These are phyloP conservation scores for Drosophila ezoana DNA, from an alignment of 2,888 invertebrate species.

Conservation along the genomic window DNA sequence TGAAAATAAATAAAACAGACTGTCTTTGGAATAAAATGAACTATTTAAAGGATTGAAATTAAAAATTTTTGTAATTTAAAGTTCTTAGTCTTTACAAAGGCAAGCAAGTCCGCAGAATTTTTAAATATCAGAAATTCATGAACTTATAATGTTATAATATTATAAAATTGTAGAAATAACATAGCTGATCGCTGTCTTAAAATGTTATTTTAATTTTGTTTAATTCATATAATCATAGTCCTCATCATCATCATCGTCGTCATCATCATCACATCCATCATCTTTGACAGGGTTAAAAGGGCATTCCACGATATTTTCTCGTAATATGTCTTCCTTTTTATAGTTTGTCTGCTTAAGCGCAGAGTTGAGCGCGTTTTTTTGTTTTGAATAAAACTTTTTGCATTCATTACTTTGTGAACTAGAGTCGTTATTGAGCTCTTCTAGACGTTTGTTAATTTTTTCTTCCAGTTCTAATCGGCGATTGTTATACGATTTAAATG, in stretches of 20 bases:
- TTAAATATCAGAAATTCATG: no score
- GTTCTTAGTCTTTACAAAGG: no score
- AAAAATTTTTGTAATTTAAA: no score
- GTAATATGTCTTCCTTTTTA: background rate
- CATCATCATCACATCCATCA: background rate
- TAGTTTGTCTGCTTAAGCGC: background rate
- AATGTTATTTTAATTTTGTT: no score
- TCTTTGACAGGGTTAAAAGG: background rate
- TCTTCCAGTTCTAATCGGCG: conserved; percentile 9
- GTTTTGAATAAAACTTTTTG: conserved; percentile 1
- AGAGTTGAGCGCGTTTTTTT: background rate
- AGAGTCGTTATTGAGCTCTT: background rate
- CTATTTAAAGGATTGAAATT: no score
- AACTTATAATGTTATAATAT: no score
- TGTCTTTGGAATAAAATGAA: no score
- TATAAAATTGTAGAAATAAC: no score
- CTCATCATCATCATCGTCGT: background rate
- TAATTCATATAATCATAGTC: background rate
- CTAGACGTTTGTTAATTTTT: background rate
- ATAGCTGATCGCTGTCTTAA: no score
- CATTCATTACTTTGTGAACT: background rate
- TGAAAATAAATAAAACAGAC: no score
- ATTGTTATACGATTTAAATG: conserved; percentile 11
- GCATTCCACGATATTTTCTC: background rate
- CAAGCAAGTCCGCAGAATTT: no score